A percentile compares a stretch with the other conserved stretches of the same genome.
These are phyloP conservation scores for Dasyurus viverrinus DNA, from an alignment of 2,113 vertebrate species.

Conservation along the genomic window DNA sequence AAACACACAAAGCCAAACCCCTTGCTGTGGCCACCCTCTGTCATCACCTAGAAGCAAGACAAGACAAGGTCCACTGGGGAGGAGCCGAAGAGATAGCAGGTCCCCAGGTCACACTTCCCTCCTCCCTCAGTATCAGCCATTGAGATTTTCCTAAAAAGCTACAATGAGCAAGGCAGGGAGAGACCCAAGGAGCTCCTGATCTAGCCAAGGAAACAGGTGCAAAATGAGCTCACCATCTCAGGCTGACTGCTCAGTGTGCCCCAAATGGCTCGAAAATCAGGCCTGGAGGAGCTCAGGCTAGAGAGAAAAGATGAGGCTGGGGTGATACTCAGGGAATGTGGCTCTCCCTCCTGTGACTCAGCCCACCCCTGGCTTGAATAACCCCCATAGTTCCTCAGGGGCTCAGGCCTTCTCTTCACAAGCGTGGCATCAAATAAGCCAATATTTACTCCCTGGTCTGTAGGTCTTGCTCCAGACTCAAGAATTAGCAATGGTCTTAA, in stretches of 20 bases:
- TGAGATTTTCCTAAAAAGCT: not conserved
- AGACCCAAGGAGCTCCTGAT: not conserved
- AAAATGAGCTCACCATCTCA: not conserved
- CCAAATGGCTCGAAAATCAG: rapidly evolving
- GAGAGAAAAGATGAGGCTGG: not conserved
- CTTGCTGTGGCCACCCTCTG: constrained; percentile 94
- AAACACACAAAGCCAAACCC: constrained; percentile 99
- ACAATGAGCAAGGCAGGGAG: not conserved
- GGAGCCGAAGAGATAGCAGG: not conserved
- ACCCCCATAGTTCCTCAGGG: not conserved
- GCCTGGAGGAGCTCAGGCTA: not conserved
- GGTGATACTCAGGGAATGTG: not conserved
- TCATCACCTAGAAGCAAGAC: constrained; percentile 93
- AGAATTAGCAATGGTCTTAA: not conserved
- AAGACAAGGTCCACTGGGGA: constrained; percentile 78
- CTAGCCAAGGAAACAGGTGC: not conserved
- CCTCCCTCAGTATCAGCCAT: not conserved
- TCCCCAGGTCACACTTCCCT: not conserved
- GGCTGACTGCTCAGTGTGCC: not conserved
- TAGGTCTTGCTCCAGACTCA: not conserved
- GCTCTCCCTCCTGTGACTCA: too few species aligned
- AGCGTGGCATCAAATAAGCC: not conserved
- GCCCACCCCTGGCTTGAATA: not conserved
- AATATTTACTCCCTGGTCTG: not conserved
- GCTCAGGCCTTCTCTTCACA: not conserved